Conservation (phyloP, 2,888 invertebrate species). For the Rotaria macrura region DNA sequence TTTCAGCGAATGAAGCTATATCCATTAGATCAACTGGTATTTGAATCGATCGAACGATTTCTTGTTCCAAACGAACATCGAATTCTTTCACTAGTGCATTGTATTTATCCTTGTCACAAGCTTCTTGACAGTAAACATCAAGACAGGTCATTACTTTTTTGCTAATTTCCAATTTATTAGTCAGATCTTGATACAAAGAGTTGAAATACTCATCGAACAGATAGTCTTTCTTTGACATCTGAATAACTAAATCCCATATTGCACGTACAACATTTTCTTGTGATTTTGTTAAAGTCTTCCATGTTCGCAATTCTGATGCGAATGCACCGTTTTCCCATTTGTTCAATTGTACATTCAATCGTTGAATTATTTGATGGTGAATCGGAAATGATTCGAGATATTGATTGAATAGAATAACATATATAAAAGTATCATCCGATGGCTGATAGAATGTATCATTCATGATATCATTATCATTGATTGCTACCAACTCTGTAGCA, state of each 20-base stretch:
- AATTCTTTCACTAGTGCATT: neutral
- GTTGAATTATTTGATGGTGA: neutral
- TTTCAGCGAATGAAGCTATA: neutral
- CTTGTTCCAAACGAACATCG: neutral
- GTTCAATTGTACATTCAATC: neutral
- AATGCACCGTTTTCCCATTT: neutral
- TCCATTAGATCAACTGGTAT: neutral
- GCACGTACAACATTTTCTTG: neutral
- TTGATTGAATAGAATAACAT: neutral
- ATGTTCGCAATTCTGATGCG: neutral
- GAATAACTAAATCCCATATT: neutral
- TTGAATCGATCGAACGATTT: neutral
- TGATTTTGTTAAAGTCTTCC: neutral
- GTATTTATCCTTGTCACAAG: neutral
- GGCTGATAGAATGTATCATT: neutral
- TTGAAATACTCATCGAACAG: neutral
- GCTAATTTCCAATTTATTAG: neutral
- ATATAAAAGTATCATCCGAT: neutral
- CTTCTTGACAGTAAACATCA: neutral
- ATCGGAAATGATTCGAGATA: neutral
- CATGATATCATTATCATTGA: neutral
- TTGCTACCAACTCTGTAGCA: neutral
- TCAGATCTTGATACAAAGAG: neutral
- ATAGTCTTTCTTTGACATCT: neutral
- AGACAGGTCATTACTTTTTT: neutral